These are phyloP conservation scores for Falco punctatus DNA, from an alignment of 2,113 vertebrate species.

Conservation along the genomic window DNA sequence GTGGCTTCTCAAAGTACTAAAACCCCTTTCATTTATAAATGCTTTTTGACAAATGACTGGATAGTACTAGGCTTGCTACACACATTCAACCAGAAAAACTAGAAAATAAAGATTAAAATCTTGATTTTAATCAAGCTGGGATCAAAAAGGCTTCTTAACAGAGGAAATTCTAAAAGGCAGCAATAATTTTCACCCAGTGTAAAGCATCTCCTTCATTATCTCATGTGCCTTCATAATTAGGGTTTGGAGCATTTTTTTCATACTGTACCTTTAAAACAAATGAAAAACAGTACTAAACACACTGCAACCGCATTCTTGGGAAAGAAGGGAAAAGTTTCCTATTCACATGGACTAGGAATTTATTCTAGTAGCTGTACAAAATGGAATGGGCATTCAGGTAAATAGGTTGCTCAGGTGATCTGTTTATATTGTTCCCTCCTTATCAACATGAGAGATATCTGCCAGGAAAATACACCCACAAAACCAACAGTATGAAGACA, in stretches of 20 bases:
- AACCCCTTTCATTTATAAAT: neutral
- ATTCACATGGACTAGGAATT: neutral
- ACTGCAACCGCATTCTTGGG: neutral
- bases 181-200: neutral
- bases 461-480: neutral
- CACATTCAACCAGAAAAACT: neutral
- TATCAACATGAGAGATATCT: neutral
- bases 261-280: neutral
- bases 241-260: neutral
- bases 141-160: neutral
- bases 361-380: neutral
- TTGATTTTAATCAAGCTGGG: neutral
- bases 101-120: neutral
- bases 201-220: neutral
- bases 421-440: neutral
- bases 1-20: neutral
- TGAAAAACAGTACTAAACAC: neutral
- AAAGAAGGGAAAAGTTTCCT: neutral
- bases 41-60: neutral
- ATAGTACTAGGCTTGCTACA: neutral
- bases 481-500: neutral
- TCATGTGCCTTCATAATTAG: neutral
- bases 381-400: neutral
- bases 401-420: neutral
- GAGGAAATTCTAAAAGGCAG: slow-evolving; percentile 11